A percentile compares a stretch with the other conserved stretches of the same genome.
These are phyloP conservation scores for Gandaritis pyraliata DNA, from an alignment of 2,888 invertebrate species.

Conservation along the genomic window DNA sequence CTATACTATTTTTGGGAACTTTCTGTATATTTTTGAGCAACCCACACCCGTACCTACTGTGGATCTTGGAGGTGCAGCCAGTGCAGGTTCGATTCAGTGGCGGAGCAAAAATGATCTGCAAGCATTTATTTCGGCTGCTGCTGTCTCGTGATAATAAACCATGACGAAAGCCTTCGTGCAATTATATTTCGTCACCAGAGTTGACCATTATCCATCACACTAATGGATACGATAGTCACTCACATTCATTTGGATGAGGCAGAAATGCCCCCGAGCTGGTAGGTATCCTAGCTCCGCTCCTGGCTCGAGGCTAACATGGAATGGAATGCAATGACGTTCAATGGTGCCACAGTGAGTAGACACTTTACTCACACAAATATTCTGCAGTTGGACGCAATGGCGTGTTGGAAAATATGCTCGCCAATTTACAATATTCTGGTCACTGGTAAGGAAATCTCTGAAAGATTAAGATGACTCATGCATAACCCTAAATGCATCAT, in stretches of 20 bases:
- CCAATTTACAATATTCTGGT: conserved; percentile 1
- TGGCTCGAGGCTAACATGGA: conserved; percentile 7
- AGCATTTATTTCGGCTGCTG: too few relatives aligned
- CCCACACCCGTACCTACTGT: too few relatives aligned
- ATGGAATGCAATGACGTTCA: conserved; percentile 13
- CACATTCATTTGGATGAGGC: too few relatives aligned
- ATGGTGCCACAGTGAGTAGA: conserved; percentile 16
- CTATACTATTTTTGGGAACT: not conserved
- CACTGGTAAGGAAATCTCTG: not conserved
- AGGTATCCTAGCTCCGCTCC: not conserved
- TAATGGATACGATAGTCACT: too few relatives aligned
- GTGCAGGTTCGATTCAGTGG: too few relatives aligned
- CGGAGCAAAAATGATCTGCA: too few relatives aligned
- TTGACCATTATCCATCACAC: not conserved
- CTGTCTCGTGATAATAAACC: too few relatives aligned
- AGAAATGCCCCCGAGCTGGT: not conserved
- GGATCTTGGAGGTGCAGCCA: too few relatives aligned
- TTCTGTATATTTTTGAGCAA: not conserved
- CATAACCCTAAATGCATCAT: not conserved
- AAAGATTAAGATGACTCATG: not conserved
- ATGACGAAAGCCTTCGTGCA: not conserved
- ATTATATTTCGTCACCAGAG: not conserved
- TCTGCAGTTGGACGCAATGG: conserved; percentile 8
- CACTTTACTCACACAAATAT: conserved; percentile 12
- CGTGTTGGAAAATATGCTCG: conserved; percentile 3